phyloP scores from a whole-genome alignment of 2,797 vertebrate genomes.

The Muscicapa striata region DNA sequence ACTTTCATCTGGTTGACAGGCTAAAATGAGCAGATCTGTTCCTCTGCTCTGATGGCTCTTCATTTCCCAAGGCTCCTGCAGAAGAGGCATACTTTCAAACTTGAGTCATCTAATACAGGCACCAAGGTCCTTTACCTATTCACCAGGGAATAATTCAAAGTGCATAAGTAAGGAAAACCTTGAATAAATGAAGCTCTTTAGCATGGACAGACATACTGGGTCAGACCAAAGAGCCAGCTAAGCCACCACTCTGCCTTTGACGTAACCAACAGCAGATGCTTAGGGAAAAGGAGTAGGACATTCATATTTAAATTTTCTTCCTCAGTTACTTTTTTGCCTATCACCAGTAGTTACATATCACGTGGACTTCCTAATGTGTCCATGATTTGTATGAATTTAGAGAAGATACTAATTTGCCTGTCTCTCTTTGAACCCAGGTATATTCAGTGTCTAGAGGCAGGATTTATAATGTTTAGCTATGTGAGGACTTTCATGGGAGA shows the following conservation, averaged over 20 bases:
- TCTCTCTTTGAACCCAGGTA: not conserved
- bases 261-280: not conserved
- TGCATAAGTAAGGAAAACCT: not conserved
- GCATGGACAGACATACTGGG: not conserved
- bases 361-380: fast-evolving
- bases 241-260: not conserved
- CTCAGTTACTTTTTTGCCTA: not conserved
- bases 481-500: not conserved
- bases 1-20: not conserved
- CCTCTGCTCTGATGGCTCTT: not conserved
- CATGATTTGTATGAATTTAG: not conserved
- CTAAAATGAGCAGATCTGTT: not conserved
- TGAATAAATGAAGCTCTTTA: not conserved
- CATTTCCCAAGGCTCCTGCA: not conserved
- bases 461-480: not conserved
- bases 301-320: not conserved
- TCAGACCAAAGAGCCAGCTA: not conserved
- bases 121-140: not conserved
- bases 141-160: not conserved
- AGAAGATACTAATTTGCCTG: not conserved
- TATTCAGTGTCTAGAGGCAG: not conserved
- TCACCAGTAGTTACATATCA: not conserved
- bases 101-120: not conserved
- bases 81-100: not conserved
- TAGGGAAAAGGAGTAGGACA: not conserved